These are phyloP conservation scores for Scaeva pyrastri DNA, from an alignment of 2,888 invertebrate genomes.

Conservation along the genomic window DNA sequence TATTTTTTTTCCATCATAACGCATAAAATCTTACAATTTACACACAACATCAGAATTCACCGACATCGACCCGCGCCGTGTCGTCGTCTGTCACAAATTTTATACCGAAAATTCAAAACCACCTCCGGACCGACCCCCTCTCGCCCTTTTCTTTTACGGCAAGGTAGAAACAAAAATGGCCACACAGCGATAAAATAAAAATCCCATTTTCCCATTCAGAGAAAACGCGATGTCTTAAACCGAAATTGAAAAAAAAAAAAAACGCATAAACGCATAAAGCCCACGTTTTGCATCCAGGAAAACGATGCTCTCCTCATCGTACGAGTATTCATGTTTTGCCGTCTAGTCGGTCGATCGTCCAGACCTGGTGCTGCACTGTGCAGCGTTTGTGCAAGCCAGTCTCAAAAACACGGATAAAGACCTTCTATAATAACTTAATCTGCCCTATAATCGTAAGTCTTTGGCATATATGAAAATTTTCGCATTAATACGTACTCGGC, in stretches of 20 bases:
- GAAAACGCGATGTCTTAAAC: conserved; percentile 19
- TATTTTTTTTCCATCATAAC: conserved; percentile 15
- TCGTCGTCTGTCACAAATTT: conserved; percentile 46
- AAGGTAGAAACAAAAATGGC: conserved; percentile 50
- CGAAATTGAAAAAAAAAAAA: background rate
- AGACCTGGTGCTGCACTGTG: background rate
- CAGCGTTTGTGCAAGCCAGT: conserved; percentile 7
- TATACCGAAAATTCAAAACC: conserved; percentile 46
- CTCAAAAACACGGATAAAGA: conserved; percentile 39
- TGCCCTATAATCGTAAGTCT: conserved; percentile 75
- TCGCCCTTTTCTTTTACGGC: no score
- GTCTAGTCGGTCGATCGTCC: background rate
- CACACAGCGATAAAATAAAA: conserved; percentile 63
- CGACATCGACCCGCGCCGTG: background rate
- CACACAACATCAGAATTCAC: conserved; percentile 25
- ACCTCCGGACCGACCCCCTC: background rate
- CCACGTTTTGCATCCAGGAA: conserved; percentile 35
- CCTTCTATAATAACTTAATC: conserved; percentile 73
- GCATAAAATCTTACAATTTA: conserved; percentile 7
- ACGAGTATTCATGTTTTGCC: background rate
- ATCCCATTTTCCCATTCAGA: conserved; percentile 48
- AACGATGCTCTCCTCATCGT: conserved; percentile 16
- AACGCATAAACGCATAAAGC: conserved; percentile 40
- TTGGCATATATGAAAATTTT: conserved; percentile 62
- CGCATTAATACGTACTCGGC: conserved; percentile 59